phyloP scores from a whole-genome alignment of 2,113 vertebrate species.

The Sinosuthora webbiana region DNA sequence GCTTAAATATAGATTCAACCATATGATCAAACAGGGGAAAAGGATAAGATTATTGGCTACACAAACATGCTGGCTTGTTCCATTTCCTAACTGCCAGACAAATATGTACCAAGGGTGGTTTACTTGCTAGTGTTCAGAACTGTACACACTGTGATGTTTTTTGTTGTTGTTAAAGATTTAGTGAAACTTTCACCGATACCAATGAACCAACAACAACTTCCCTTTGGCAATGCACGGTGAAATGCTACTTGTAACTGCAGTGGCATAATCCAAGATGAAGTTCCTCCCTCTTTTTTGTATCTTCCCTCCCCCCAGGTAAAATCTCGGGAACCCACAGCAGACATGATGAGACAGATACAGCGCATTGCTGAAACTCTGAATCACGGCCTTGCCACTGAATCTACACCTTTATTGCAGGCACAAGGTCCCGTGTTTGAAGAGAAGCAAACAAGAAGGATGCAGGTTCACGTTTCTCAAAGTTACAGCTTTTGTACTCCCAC shows the following conservation, averaged over 20 bases:
- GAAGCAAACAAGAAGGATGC: neutral
- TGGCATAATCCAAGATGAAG: conserved; percentile 45
- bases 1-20: neutral
- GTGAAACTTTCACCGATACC: conserved; percentile 70
- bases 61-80: neutral
- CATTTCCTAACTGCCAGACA: neutral
- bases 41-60: neutral
- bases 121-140: neutral
- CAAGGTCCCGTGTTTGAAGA: neutral
- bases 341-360: conserved; percentile 65
- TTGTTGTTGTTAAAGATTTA: conserved; percentile 1
- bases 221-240: conserved; percentile 57
- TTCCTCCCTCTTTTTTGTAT: conserved; percentile 59
- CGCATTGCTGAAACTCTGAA: conserved; percentile 59
- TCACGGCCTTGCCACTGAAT: neutral
- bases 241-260: conserved; percentile 46
- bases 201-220: conserved; percentile 52
- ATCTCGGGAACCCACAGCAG: conserved; percentile 50
- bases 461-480: neutral
- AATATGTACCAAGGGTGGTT: neutral
- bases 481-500: neutral
- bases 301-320: conserved; percentile 71
- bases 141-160: neutral
- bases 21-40: neutral
- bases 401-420: neutral